Evolutionary conservation across 2,888 invertebrate species (phyloP).

Genomic region (Acrobeloides nanus): DNA sequence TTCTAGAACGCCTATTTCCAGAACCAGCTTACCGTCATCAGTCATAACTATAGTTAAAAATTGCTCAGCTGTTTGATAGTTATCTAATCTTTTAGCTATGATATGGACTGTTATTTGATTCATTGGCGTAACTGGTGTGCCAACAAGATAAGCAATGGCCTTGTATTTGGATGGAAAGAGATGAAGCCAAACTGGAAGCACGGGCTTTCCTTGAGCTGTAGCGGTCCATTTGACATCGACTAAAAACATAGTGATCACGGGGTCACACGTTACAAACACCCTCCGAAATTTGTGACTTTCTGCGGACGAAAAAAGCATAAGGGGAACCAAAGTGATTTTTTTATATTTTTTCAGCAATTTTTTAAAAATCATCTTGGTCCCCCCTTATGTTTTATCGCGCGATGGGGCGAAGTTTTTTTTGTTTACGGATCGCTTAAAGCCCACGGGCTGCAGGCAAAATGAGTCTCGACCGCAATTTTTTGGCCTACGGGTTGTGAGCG

Average conservation of each 20-base stretch:
- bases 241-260: slow-evolving; percentile 16
- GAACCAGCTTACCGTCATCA: slow-evolving; percentile 37
- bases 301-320: neutral
- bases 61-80: slow-evolving; percentile 38
- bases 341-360: slow-evolving; percentile 1
- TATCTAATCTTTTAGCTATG: slow-evolving; percentile 45
- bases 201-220: slow-evolving; percentile 41
- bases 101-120: slow-evolving; percentile 43
- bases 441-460: no score
- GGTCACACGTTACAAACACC: neutral
- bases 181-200: slow-evolving; percentile 46
- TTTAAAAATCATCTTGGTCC: slow-evolving; percentile 4
- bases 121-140: slow-evolving; percentile 44
- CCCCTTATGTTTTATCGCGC: no score
- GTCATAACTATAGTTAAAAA: slow-evolving; percentile 35
- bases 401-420: no score
- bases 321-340: neutral
- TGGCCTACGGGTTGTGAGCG: no score
- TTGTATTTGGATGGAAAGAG: slow-evolving; percentile 42
- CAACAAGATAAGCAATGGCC: slow-evolving; percentile 46
- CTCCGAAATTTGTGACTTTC: neutral
- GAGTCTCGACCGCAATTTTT: no score
- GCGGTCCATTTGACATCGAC: slow-evolving; percentile 52
- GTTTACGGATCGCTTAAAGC: no score
- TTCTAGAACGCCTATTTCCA: no score